A percentile compares a stretch with the other conserved stretches of the same genome.
Evolutionary conservation across 2,888 invertebrate species (phyloP).

Genomic region (Anodontia alba): DNA sequence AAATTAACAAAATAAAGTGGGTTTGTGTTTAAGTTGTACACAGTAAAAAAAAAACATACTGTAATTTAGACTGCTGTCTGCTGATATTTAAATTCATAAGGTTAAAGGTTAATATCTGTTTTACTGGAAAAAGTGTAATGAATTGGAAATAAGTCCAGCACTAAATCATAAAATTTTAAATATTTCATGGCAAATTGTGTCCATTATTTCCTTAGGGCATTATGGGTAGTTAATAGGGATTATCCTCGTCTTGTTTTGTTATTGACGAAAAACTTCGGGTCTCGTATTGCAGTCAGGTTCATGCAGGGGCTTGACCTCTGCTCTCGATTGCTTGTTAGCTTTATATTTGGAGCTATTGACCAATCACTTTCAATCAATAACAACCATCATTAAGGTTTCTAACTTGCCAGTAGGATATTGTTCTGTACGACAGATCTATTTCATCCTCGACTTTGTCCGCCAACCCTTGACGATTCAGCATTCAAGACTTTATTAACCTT

Average conservation of each 20-base stretch:
- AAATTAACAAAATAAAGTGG: too few relatives aligned
- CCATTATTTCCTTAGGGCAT: background rate
- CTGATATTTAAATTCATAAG: too few relatives aligned
- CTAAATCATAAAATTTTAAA: slow-evolving; percentile 12
- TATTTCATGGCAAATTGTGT: background rate
- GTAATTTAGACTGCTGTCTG: too few relatives aligned
- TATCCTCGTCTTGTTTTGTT: background rate
- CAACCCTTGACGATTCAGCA: slow-evolving; percentile 52
- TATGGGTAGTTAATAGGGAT: background rate
- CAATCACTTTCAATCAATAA: slow-evolving; percentile 54
- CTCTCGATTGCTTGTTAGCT: slow-evolving; percentile 42
- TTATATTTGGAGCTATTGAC: slow-evolving; percentile 52
- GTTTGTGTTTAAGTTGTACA: too few relatives aligned
- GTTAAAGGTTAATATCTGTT: background rate
- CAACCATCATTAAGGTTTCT: slow-evolving; percentile 48
- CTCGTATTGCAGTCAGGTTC: slow-evolving; percentile 40
- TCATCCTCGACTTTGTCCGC: slow-evolving; percentile 51
- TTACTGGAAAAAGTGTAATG: background rate
- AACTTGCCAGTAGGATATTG: slow-evolving; percentile 45
- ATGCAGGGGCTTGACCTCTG: slow-evolving; percentile 51
- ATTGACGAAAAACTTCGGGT: slow-evolving; percentile 1
- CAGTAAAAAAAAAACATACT: too few relatives aligned
- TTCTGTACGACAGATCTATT: slow-evolving; percentile 60
- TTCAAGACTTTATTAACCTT: slow-evolving; percentile 55
- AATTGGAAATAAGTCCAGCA: background rate